Evolutionary conservation across 2,888 invertebrate species (phyloP).

Genomic region (Drosophila tripunctata): DNA sequence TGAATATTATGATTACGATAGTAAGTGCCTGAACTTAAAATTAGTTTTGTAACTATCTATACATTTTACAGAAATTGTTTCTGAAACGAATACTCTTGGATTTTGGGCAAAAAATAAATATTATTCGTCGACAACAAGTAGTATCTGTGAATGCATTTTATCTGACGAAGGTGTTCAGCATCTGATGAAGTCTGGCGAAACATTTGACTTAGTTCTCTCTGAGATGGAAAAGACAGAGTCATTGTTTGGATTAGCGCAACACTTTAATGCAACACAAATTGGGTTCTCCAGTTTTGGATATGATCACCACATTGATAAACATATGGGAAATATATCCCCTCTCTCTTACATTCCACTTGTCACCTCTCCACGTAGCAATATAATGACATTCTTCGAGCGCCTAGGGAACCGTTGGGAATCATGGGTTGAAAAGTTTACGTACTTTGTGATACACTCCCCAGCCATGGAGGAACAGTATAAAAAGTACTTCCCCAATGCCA

Average conservation of each 20-base stretch:
- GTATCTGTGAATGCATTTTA: conserved; percentile 19
- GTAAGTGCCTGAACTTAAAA: background rate
- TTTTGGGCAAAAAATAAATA: conserved; percentile 26
- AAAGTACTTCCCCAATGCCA: conserved; percentile 69
- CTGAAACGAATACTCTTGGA: accelerated
- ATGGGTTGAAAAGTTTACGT: conserved; percentile 49
- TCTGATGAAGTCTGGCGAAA: conserved; percentile 72
- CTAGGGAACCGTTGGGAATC: conserved; percentile 70
- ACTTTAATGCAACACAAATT: conserved; percentile 70
- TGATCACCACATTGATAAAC: conserved; percentile 51
- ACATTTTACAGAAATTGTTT: conserved; percentile 35
- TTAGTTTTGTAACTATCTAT: no score
- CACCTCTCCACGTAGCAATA: conserved; percentile 62
- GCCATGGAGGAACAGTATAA: conserved; percentile 59
- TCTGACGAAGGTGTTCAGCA: conserved; percentile 48
- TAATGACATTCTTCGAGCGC: conserved; percentile 82
- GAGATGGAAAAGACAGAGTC: conserved; percentile 81
- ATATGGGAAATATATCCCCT: conserved; percentile 74
- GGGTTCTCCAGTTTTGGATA: conserved; percentile 68
- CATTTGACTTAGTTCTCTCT: conserved; percentile 82
- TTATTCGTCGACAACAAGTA: background rate
- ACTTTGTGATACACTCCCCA: conserved; percentile 66
- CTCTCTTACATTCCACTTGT: conserved; percentile 75
- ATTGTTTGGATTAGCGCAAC: conserved; percentile 73
- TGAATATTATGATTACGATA: background rate